Base-by-base conservation (phyloP, 2,888 invertebrate species). In the Apamea monoglypha region DNA sequence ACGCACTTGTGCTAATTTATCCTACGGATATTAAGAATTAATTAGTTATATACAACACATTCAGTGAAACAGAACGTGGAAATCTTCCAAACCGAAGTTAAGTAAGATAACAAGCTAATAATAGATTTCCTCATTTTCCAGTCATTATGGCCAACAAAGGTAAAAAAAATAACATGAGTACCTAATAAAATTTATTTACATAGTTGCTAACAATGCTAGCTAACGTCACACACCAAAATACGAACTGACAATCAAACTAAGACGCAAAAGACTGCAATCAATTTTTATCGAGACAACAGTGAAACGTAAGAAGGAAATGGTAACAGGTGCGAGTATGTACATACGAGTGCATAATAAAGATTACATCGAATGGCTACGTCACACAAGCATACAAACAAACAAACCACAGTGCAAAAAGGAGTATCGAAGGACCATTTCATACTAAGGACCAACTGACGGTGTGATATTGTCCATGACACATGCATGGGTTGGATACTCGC, bases 291-390 rank as follows among this genome's bases (percentile, higher is more conserved):
- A 56, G 14, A 70, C 59, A 71, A 74, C 50, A 69, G 50, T 59
- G 68, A 81, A 40, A 74, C 59, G 71, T 59, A 69, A 72, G 32
- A 78, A 71, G 64, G 74, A 83, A 83, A 53, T 64, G 77, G 81
- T 84, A 84, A 74, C 53, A 76, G 40, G 59, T 56, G 29, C 70
- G 67, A 74, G 67, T 76, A n/a, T n/a, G n/a, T n/a, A 80, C 70
- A 64, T 29, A 53, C 40, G 50, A 74, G 68, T 77, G 53, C n/a
- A 67, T 53, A 59, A 74, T 53, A 71, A 68, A 64, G 59, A 74
- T 74, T 44, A 74, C 44, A 72, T 59, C 53, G 74, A 71, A 80
- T 70, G 53, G 5, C 25, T n/a, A 74, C 83, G 83, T 80, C 73
- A 76, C 44, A 70, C 29, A 44, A 36, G 36, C 40, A 53, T 12